phyloP scores from a whole-genome alignment of 2,888 invertebrate species.

The Chaetoderma sp. region DNA sequence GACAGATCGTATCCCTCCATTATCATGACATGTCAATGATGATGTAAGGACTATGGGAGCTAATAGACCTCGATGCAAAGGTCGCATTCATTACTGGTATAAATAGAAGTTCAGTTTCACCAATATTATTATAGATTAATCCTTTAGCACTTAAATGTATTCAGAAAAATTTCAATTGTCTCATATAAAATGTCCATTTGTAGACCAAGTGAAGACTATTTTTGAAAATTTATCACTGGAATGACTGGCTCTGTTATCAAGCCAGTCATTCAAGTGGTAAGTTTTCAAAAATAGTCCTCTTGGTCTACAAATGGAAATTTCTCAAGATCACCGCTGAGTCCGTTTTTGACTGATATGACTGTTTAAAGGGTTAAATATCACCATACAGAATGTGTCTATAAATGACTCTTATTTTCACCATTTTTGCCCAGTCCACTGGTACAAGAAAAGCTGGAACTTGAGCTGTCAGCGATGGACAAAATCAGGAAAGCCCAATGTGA shows the following conservation, averaged over 20 bases:
- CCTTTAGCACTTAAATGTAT: too few species aligned
- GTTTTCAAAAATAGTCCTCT: not conserved
- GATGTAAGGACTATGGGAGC: not conserved
- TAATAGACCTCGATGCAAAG: not conserved
- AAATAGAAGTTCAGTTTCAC: not conserved
- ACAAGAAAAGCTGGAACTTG: slow-evolving; percentile 64
- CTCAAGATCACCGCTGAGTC: too few species aligned
- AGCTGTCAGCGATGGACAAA: slow-evolving; percentile 64
- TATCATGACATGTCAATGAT: not conserved
- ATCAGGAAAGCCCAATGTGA: slow-evolving; percentile 63
- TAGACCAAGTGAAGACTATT: too few species aligned
- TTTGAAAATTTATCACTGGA: too few species aligned
- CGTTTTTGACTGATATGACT: too few species aligned
- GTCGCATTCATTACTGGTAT: not conserved
- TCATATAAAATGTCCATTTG: too few species aligned
- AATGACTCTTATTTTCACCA: not conserved
- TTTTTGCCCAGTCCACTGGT: slow-evolving; percentile 60
- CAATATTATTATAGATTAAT: too few species aligned
- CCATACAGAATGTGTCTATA: not conserved
- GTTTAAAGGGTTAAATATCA: not conserved
- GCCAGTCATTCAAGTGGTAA: too few species aligned
- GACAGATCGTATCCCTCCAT: too few species aligned
- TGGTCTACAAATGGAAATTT: too few species aligned
- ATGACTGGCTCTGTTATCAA: too few species aligned
- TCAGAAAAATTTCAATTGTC: too few species aligned